Evolutionary conservation across 30 jellyfish, hydroid and myxozoan genomes (phyloP), one percentile per base, ranked within the genome.

Genomic region (Rhopilema esculentum): DNA sequence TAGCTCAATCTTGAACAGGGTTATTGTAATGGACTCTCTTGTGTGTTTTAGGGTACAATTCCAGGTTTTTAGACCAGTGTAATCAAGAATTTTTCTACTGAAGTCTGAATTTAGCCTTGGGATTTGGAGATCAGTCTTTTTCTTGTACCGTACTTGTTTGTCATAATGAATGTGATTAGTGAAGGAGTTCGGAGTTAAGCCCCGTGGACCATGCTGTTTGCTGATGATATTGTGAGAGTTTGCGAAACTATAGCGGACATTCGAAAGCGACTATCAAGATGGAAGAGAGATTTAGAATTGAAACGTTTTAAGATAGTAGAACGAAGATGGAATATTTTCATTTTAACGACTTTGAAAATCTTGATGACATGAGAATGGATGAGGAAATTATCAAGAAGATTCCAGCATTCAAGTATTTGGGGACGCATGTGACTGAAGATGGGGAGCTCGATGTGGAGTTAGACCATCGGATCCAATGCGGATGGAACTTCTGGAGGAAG

Each of bases 281-380:
- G 83, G 89, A 57, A 66, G 20, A 16, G 30, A 8, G 83, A 66
- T 4, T 16, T 79, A 48, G 89, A 79, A 26, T 61, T 4, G 4
- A 79, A 63, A 66, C 66, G 79, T 1, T 20, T 79, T 66, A 79
- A 33, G 57, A 48, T 79, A 19, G 82, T 24, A 23, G 79, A 65
- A 8, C 30, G 66, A 53, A 79, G 83, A 57, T 82, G 17, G 88
- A 77, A 51, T 77, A 77, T 57, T 1, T 77, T n/a, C n/a, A n/a
- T 48, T 15, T 15, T 16, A 24, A 4, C 29, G 26, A 53, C 8
- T 16, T 24, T 68, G 79, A 68, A 15, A 8, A 19, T 24, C 53
- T 15, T 68, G 33, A 68, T 24, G 79, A 51, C 53, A 68, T 7
- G 27, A 28, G 29, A 21, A 68, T 23, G 27, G 27, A 49, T 49